These are phyloP conservation scores for Melanostoma scalare DNA, from an alignment of 2,888 invertebrate genomes.

Conservation along the genomic window DNA sequence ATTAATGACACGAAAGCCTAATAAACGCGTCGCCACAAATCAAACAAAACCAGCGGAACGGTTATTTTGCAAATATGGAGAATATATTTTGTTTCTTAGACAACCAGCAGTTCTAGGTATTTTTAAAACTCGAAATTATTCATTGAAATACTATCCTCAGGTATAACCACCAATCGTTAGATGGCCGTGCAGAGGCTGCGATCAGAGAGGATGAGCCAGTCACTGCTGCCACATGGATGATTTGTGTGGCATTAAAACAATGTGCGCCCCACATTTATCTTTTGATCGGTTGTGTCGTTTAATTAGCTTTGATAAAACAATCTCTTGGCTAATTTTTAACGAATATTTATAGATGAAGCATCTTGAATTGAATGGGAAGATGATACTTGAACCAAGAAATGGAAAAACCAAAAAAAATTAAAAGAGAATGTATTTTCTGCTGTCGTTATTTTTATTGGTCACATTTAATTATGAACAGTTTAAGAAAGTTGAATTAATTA, in stretches of 20 bases:
- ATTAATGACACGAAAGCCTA: neutral
- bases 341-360: conserved; percentile 26
- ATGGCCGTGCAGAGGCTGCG: too few relatives aligned
- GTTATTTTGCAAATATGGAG: neutral
- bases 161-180: neutral
- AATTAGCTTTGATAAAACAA: conserved; percentile 49
- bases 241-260: conserved; percentile 8
- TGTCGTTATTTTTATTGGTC: neutral
- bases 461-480: conserved; percentile 26
- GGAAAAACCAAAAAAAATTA: neutral
- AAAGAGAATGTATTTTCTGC: conserved; percentile 3
- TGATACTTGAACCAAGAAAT: too few relatives aligned
- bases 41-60: neutral
- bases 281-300: conserved; percentile 39
- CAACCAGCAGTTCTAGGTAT: neutral
- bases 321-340: conserved; percentile 43
- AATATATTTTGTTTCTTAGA: neutral
- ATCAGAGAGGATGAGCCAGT: too few relatives aligned
- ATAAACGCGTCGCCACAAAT: neutral
- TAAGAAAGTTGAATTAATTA: conserved; percentile 41
- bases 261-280: conserved; percentile 45
- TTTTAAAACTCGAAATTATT: neutral
- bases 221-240: neutral
- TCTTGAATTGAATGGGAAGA: neutral
- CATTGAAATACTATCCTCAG: neutral